A percentile compares a stretch with the other conserved stretches of the same genome.
Conservation (phyloP, 2,888 invertebrate genomes). For the Tyria jacobaeae region DNA sequence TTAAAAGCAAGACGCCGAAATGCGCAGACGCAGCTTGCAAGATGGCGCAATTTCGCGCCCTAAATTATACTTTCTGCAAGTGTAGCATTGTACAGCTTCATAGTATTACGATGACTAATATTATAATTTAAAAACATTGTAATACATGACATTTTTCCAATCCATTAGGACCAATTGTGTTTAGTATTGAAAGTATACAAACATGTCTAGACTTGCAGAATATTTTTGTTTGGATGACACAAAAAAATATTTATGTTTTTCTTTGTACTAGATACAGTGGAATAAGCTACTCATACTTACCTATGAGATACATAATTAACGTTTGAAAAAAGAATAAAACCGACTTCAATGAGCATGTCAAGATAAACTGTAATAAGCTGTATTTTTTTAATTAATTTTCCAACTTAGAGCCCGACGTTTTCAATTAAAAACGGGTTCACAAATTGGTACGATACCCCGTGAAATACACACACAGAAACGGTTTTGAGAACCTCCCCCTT, state of each 20-base stretch:
- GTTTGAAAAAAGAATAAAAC: too few species aligned
- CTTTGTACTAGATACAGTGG: neutral
- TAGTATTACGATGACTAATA: conserved; percentile 32
- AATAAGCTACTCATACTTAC: neutral
- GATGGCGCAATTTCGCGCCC: conserved; percentile 51
- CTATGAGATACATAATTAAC: neutral
- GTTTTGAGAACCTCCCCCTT: too few species aligned
- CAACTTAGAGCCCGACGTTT: too few species aligned
- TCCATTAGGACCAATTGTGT: neutral
- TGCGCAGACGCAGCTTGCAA: conserved; percentile 45
- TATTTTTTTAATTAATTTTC: too few species aligned
- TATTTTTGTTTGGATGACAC: neutral
- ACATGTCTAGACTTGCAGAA: conserved; percentile 2
- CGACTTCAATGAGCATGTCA: too few species aligned
- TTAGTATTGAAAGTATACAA: neutral
- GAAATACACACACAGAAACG: too few species aligned
- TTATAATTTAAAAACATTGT: neutral
- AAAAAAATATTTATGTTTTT: neutral
- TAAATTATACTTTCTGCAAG: conserved; percentile 44
- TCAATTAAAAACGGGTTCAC: too few species aligned
- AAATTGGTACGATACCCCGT: too few species aligned
- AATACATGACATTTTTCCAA: neutral
- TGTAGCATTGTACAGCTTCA: conserved; percentile 24
- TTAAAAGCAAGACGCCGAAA: conserved; percentile 48
- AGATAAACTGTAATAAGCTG: too few species aligned